A percentile compares a stretch with the other conserved stretches of the same genome.
Evolutionary conservation across 2,113 vertebrate species (phyloP).

Genomic region (Amia ocellicauda): DNA sequence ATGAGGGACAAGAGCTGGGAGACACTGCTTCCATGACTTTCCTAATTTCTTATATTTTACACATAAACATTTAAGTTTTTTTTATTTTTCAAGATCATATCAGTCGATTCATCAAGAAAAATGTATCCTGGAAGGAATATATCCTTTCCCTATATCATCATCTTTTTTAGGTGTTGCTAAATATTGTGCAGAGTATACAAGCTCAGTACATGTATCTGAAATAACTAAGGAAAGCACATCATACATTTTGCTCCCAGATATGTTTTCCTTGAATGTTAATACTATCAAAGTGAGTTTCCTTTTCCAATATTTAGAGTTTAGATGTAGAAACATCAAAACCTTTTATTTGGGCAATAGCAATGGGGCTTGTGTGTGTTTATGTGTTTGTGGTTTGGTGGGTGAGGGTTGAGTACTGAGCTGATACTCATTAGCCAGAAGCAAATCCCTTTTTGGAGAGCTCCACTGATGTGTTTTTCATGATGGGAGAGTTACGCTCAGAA

Average conservation of each 20-base stretch:
- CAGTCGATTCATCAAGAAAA: slow-evolving; percentile 29
- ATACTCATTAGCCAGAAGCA: background rate
- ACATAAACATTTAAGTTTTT: too few relatives aligned
- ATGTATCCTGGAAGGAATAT: background rate
- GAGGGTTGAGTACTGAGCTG: too few relatives aligned
- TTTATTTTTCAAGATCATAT: too few relatives aligned
- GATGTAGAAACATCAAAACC: too few relatives aligned
- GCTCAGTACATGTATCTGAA: slow-evolving; percentile 39
- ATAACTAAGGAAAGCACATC: slow-evolving; percentile 14
- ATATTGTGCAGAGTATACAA: slow-evolving; percentile 46
- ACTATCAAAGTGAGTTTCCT: background rate
- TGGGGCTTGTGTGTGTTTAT: too few relatives aligned
- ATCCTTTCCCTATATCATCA: slow-evolving; percentile 36
- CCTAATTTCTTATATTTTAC: too few relatives aligned
- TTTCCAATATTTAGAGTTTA: too few relatives aligned
- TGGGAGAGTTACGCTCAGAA: too few relatives aligned
- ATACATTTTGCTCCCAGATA: slow-evolving; percentile 14
- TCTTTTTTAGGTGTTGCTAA: slow-evolving; percentile 36
- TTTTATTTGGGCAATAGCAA: too few relatives aligned
- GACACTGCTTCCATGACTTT: too few relatives aligned
- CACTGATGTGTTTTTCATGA: background rate
- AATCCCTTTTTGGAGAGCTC: background rate
- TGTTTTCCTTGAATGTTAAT: slow-evolving; percentile 14
- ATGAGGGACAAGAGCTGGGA: too few relatives aligned
- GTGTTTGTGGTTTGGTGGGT: too few relatives aligned